Conservation (phyloP, 2,888 invertebrate species). For the Leistus spinibarbis region DNA sequence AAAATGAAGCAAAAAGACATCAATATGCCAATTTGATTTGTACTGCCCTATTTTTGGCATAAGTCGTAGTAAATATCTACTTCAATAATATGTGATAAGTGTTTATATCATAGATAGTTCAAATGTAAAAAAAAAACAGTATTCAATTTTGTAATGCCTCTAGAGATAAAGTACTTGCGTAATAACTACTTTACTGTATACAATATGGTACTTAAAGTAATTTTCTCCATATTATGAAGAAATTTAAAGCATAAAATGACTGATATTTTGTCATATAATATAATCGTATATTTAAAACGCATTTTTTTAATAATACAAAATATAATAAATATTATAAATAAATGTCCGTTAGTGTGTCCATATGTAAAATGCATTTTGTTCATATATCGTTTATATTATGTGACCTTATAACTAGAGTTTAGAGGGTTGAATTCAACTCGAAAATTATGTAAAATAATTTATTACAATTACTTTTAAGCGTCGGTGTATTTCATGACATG, state of each 20-base stretch:
- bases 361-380: slow-evolving; percentile 21
- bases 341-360: slow-evolving; percentile 10
- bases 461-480: slow-evolving; percentile 48
- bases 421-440: slow-evolving; percentile 38
- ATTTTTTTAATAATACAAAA: slow-evolving; percentile 1
- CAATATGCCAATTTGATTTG: background rate
- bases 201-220: slow-evolving; percentile 39
- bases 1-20: background rate
- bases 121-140: slow-evolving; percentile 38
- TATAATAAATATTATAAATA: slow-evolving; percentile 8
- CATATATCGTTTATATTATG: slow-evolving; percentile 38
- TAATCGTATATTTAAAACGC: slow-evolving; percentile 30
- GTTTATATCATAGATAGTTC: slow-evolving; percentile 40
- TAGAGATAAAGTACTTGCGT: slow-evolving; percentile 37
- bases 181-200: slow-evolving; percentile 27
- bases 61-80: slow-evolving; percentile 39
- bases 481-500: slow-evolving; percentile 55
- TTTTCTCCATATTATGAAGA: slow-evolving; percentile 25
- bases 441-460: slow-evolving; percentile 44
- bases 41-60: slow-evolving; percentile 14
- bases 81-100: slow-evolving; percentile 40
- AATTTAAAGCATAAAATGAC: slow-evolving; percentile 27
- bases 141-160: slow-evolving; percentile 40
- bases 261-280: slow-evolving; percentile 39
- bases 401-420: slow-evolving; percentile 33